Evolutionary conservation across 2,888 invertebrate species (phyloP), one percentile per base, ranked within the genome.

Genomic region (Catocala sponsa): DNA sequence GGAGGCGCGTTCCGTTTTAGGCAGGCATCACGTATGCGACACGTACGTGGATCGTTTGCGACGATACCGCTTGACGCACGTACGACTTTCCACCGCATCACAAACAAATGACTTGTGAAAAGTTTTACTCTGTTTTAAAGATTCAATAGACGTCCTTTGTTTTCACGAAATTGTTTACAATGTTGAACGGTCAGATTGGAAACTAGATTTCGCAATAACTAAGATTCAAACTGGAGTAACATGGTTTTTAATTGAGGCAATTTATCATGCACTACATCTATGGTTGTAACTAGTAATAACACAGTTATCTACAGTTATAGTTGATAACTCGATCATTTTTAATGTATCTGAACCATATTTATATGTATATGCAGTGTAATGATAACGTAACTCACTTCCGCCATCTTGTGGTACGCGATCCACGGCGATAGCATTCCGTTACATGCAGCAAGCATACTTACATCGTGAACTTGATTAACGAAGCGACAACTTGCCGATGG

Each of bases 61-160:
- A 76, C 77, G 70, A 67, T 74, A 72, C 69, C 64, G 64, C 68
- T 59, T 71, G 67, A 70, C 76, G 72, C 87, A 88, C 89, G 88
- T 87, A 85, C 79, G 74, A 89, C 91, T 92, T 92, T 92, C 92
- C 85, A 91, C 85, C 81, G 79, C 84, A 82, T 81, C 83, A 79
- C 82, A 85, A 82, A 83, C 84, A 86, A 88, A 87, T 83, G 82
- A 82, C 77, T 76, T 69, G 66, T 74, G 71, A 72, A 68, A 60
- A 71, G 74, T 79, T 81, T 76, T 79, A 72, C 76, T 65, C 65
- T 63, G 65, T 65, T 74, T 70, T 60, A 76, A 81, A 76, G 73
- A 74, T 77, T 77, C 73, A 63, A 70, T 59, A 63, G 55, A 32
- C 51, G 52, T 43, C 42, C 33, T 59, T 65, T 56, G 57, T 63